Evolutionary conservation across 92 coral and sea anemone species (phyloP).

Genomic region (Nematostella vectensis): DNA sequence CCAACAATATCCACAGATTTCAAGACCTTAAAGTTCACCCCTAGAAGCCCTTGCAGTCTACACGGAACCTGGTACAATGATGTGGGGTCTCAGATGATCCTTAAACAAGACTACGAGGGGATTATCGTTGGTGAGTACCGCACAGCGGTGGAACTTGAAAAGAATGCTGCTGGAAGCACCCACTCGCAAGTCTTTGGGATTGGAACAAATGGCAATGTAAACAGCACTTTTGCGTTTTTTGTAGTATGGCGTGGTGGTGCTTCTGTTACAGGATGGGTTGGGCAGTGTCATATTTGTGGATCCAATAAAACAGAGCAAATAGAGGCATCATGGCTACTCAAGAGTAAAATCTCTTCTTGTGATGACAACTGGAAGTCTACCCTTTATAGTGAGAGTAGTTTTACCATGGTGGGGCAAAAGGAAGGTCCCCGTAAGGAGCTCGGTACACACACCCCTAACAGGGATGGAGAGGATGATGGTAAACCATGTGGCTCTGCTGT

Average conservation of each 20-base stretch:
- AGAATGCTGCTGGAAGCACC: slow-evolving; percentile 81
- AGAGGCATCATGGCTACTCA: slow-evolving; percentile 72
- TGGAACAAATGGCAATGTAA: slow-evolving; percentile 47
- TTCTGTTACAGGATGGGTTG: slow-evolving; percentile 97
- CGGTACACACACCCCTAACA: slow-evolving; percentile 58
- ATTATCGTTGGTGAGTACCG: slow-evolving; percentile 82
- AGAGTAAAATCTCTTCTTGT: slow-evolving; percentile 51
- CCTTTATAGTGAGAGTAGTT: slow-evolving; percentile 53
- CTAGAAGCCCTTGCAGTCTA: slow-evolving; percentile 56
- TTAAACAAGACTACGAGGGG: slow-evolving; percentile 35
- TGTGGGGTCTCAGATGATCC: slow-evolving; percentile 85
- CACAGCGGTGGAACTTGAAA: slow-evolving; percentile 88
- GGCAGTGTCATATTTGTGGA: slow-evolving; percentile 95
- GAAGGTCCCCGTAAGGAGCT: slow-evolving; percentile 69
- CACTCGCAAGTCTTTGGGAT: slow-evolving; percentile 82
- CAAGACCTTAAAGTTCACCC: slow-evolving; percentile 18
- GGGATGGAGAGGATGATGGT: slow-evolving; percentile 47
- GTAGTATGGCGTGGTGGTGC: slow-evolving; percentile 86
- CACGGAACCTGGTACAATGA: slow-evolving; percentile 83
- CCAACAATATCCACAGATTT: slow-evolving; percentile 6
- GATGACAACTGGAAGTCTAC: slow-evolving; percentile 88
- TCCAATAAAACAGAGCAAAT: slow-evolving; percentile 69
- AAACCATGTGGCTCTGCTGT: slow-evolving; percentile 7
- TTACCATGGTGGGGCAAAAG: slow-evolving; percentile 66
- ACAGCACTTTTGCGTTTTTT: slow-evolving; percentile 75